Evolutionary conservation across 1,140 invertebrate species (phyloP).

Genomic region (Pseudobourletiella spinata): DNA sequence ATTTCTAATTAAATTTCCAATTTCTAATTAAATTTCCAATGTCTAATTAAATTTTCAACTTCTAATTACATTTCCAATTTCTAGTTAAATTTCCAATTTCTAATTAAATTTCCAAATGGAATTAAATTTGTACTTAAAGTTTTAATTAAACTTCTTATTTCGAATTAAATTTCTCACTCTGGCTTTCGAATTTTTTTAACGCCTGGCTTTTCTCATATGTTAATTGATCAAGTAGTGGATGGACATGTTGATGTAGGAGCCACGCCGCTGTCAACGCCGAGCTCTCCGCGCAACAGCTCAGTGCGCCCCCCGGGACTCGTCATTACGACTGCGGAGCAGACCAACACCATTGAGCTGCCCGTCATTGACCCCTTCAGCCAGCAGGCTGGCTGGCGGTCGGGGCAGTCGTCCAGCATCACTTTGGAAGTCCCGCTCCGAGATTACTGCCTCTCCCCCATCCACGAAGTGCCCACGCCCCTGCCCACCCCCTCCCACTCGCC

Average conservation of each 20-base stretch:
- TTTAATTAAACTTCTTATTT: no score
- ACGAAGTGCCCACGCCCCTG: constrained; percentile 59
- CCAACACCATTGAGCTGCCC: constrained; percentile 29
- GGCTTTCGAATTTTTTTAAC: not conserved
- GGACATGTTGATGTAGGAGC: constrained; percentile 16
- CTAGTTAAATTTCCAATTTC: no score
- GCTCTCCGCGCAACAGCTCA: constrained; percentile 32
- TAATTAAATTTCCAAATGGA: no score
- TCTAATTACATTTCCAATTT: no score
- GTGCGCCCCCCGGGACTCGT: constrained; percentile 30
- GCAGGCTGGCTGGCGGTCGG: constrained; percentile 8
- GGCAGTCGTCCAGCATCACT: constrained; percentile 44
- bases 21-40: no score
- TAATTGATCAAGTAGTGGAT: not conserved
- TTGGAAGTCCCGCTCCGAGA: constrained; percentile 60
- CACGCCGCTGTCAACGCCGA: constrained; percentile 34
- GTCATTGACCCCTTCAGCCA: constrained; percentile 35
- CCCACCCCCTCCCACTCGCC: constrained; percentile 50
- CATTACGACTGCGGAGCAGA: constrained; percentile 28
- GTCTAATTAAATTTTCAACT: no score
- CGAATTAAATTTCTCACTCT: no score
- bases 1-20: no score
- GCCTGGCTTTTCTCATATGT: not conserved
- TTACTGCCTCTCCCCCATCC: constrained; percentile 54
- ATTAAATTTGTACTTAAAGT: no score